phyloP scores from a whole-genome alignment of 2,888 invertebrate species.

The Lissocephala sabroskyi region DNA sequence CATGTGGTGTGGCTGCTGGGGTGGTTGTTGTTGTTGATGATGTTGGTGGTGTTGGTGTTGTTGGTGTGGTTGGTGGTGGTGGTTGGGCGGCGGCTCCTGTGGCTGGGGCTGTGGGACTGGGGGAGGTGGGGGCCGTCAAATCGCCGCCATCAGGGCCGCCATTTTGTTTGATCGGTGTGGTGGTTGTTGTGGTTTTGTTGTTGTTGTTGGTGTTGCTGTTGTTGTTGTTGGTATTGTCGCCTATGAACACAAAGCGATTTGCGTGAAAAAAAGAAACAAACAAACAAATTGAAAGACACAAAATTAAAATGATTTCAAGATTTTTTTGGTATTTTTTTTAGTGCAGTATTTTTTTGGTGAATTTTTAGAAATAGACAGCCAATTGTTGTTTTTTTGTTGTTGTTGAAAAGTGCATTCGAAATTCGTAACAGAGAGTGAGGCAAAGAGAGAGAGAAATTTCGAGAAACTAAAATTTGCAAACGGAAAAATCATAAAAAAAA shows the following conservation, averaged over 20 bases:
- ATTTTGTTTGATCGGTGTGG: constrained; percentile 46
- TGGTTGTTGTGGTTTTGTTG: constrained; percentile 44
- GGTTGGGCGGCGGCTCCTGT: constrained; percentile 9
- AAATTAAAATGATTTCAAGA: constrained; percentile 49
- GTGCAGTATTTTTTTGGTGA: constrained; percentile 8
- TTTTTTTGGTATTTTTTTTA: constrained; percentile 18
- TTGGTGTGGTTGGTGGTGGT: constrained; percentile 14
- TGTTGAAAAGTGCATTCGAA: constrained; percentile 37
- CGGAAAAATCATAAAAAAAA: constrained; percentile 15
- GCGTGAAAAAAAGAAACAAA: constrained; percentile 58
- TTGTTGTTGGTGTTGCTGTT: constrained; percentile 32
- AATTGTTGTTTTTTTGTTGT: constrained; percentile 23
- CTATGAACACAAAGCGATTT: constrained; percentile 61
- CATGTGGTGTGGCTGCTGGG: constrained; percentile 16
- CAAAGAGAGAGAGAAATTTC: constrained; percentile 8
- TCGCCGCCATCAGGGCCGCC: constrained; percentile 6
- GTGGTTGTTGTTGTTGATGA: constrained; percentile 9
- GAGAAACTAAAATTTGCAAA: constrained; percentile 15
- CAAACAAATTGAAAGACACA: constrained; percentile 57
- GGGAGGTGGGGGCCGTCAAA: constrained; percentile 13
- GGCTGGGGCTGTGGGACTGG: constrained; percentile 20
- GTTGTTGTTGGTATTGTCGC: constrained; percentile 54
- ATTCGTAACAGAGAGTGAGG: constrained; percentile 22
- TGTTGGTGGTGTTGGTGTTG: constrained; percentile 14
- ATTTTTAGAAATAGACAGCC: constrained; percentile 43